Percentiles rank a stretch among this genome's conserved stretches.
Evolutionary conservation across 2,113 vertebrate species (phyloP).

Genomic region (Microtus richardsoni): DNA sequence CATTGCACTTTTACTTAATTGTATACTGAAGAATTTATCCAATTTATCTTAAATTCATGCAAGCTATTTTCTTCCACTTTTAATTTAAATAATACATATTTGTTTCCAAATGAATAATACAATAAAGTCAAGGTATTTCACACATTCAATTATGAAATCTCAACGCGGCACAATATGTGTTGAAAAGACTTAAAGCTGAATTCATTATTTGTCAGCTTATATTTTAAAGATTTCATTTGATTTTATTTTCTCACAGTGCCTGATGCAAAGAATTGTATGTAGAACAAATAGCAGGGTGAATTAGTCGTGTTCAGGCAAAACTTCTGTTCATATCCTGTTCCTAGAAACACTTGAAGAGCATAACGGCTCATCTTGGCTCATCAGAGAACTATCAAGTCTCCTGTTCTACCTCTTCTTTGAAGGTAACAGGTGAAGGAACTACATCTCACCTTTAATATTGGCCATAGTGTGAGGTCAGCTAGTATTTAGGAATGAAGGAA

Average conservation of each 20-base stretch:
- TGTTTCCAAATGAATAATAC: conserved; percentile 28
- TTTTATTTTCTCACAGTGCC: not conserved
- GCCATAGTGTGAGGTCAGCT: not conserved
- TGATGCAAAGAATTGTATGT: not conserved
- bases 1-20: not conserved
- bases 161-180: conserved; percentile 2
- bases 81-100: conserved; percentile 5
- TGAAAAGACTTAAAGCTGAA: conserved; percentile 25
- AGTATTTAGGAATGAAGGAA: not conserved
- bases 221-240: conserved; percentile 43
- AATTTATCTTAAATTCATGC: not conserved
- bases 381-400: not conserved
- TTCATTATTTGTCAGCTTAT: conserved; percentile 7
- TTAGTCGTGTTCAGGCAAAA: not conserved
- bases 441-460: not conserved
- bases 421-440: not conserved
- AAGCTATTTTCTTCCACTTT: conserved; percentile 8
- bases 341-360: not conserved
- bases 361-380: not conserved
- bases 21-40: conserved; percentile 35
- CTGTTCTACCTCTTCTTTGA: not conserved
- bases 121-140: conserved; percentile 23
- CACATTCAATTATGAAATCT: conserved; percentile 7
- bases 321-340: not conserved
- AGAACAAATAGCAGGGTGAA: not conserved